Evolutionary conservation across 2,888 invertebrate genomes (phyloP), one percentile per base, ranked within the genome.

Genomic region (Laspeyria flexula): DNA sequence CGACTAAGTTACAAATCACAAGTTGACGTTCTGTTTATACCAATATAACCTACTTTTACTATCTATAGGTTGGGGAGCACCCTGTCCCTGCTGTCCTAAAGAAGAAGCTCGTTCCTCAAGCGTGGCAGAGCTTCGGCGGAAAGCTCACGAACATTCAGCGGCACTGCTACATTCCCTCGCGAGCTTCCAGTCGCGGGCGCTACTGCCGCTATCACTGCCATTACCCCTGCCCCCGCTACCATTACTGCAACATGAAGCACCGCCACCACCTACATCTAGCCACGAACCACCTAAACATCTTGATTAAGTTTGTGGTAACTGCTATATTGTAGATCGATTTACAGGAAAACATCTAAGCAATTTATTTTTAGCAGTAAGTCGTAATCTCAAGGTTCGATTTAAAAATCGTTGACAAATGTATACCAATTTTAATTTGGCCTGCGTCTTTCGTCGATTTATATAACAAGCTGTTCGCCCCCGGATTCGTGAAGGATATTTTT

Each of bases 91-190:
- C 79, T 96, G 96, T 77, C 96, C 96, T 4, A 94, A 90, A 61
- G 91, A 93, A 60, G 96, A 96, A 81, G 96, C 96, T 29, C 94
- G 96, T 30, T 96, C 96, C 3, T 96, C 96, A 69, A 98, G 97
- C 84, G 97, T 98, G 13, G 98, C 98, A 0, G 98, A 98, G 74
- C 93, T 99, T 34, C 93, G 98, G 5, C 94, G 98, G 44, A 98
- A 98, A 82, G 98, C 98, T 0, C 97, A 98, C 85, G 98, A 99
- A 80, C 98, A 99, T 85, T 97, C 98, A 0, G 98, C 98, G 0
- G 98, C 98, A 0, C 88, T 97, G 16, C 85, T 96, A 43, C 96
- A 96, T 78, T 95, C 95, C 29, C 86, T 96, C 39, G 96, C 96
- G 68, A 94, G 85, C 90, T 94, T 84, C 93, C 93, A 90, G 76